Evolutionary conservation across 2,797 vertebrate genomes (phyloP), one percentile per base, ranked within the genome.

Genomic region (Ctenopoma kingsleyae): DNA sequence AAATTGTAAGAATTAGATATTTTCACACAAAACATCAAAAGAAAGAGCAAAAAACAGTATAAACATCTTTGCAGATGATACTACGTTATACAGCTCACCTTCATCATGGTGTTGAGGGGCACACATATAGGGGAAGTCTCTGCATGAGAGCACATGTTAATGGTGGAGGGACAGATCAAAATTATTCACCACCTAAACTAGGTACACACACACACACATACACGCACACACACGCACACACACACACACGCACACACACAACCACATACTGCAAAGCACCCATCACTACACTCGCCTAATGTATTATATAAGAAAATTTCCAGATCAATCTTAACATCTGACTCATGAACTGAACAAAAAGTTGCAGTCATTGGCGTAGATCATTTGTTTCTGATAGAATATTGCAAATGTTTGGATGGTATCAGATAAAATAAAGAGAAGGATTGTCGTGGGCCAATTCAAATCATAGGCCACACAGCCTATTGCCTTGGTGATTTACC

Each of bases 381-480:
- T 67, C 19, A 25, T 52, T 54, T 36, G 43, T 66, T 50, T 54
- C 40, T 46, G 54, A 46, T n/a, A 41, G 32, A 66, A 56, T 80
- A 87, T 81, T 88, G 84, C 80, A 73, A 62, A 66, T 67, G 12
- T 25, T 71, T 59, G 40, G 19, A 59, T 32, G 41, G 10, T 30
- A 59, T 72, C 51, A 49, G 52, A 65, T 55, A 51, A 76, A 57
- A 67, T 63, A 47, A 74, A 55, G 46, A 60, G 38, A 38, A 83
- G 44, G 89, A 91, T 90, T 88, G 87, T 88, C 82, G 3, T 57
- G 80, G 81, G 84, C 72, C 53, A 17, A 67, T 77, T 64, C 58
- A 51, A 68, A 76, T 73, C 71, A 56, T 9, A 76, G 66, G 57
- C 65, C 23, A 36, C 69, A 43, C 63, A 74, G 67, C 61, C 82